phyloP scores from a whole-genome alignment of 2,888 invertebrate genomes.

The Coleophora flavipennella region DNA sequence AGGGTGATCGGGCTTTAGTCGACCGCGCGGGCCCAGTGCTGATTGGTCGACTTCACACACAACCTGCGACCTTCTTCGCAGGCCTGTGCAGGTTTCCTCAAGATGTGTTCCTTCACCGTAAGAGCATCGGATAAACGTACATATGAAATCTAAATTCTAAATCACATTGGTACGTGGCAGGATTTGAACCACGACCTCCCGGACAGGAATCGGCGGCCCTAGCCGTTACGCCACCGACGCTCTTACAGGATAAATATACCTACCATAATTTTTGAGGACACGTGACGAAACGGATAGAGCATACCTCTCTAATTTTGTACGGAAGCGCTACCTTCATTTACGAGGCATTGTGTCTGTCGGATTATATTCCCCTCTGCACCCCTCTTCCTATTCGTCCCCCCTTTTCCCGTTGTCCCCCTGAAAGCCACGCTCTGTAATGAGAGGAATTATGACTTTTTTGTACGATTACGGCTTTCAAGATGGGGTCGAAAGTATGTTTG shows the following conservation, averaged over 20 bases:
- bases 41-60: too few relatives aligned
- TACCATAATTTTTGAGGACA: conserved; percentile 25
- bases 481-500: conserved; percentile 18
- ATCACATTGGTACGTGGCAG: too few relatives aligned
- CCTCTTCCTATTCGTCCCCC: conserved; percentile 6
- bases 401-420: conserved; percentile 11
- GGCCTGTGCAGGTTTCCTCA: too few relatives aligned
- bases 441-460: conserved; percentile 56
- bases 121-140: too few relatives aligned
- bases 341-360: conserved; percentile 42
- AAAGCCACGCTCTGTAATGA: conserved; percentile 36
- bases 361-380: conserved; percentile 33
- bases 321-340: conserved; percentile 43
- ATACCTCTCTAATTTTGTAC: conserved; percentile 38
- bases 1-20: too few relatives aligned
- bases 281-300: conserved; percentile 23
- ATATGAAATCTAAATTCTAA: too few relatives aligned
- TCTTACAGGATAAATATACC: not conserved
- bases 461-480: conserved; percentile 37
- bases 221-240: too few relatives aligned
- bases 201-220: too few relatives aligned
- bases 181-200: too few relatives aligned
- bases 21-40: too few relatives aligned
- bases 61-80: too few relatives aligned
- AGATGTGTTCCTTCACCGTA: too few relatives aligned